These are phyloP conservation scores for Sarcophaga carnaria DNA, from an alignment of 2,888 invertebrate genomes.

Conservation along the genomic window DNA sequence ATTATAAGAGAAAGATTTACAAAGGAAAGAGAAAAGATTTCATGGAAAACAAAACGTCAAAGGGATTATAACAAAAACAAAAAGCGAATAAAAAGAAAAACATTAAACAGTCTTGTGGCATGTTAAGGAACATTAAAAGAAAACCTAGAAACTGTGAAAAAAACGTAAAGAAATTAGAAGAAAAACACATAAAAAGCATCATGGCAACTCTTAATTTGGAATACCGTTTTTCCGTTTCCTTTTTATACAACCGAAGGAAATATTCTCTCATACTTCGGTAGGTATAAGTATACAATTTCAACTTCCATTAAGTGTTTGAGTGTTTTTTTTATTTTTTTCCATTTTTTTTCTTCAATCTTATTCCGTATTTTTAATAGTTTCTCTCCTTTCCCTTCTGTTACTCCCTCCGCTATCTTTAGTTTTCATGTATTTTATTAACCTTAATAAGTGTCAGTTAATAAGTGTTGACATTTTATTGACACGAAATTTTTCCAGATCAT, in stretches of 20 bases:
- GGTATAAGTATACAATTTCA: no score
- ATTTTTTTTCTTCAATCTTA: background rate
- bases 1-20: background rate
- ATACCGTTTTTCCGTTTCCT: conserved; percentile 19
- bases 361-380: conserved; percentile 4
- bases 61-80: background rate
- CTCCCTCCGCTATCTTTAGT: background rate
- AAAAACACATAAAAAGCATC: conserved; percentile 6
- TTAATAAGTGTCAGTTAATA: conserved; percentile 17
- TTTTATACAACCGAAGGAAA: background rate
- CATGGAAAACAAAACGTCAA: no score
- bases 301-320: no score
- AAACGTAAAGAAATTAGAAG: background rate
- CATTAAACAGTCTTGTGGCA: conserved; percentile 7
- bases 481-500: conserved; percentile 22
- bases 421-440: no score
- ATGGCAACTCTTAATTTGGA: conserved; percentile 19
- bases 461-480: conserved; percentile 51
- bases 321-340: no score
- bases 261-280: no score
- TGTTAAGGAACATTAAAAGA: conserved; percentile 34
- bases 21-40: conserved; percentile 6
- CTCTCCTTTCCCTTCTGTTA: background rate
- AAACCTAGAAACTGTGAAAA: background rate
- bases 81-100: conserved; percentile 10